Evolutionary conservation across 2,797 vertebrate species (phyloP).

Genomic region (Lutjanus argentimaculatus): DNA sequence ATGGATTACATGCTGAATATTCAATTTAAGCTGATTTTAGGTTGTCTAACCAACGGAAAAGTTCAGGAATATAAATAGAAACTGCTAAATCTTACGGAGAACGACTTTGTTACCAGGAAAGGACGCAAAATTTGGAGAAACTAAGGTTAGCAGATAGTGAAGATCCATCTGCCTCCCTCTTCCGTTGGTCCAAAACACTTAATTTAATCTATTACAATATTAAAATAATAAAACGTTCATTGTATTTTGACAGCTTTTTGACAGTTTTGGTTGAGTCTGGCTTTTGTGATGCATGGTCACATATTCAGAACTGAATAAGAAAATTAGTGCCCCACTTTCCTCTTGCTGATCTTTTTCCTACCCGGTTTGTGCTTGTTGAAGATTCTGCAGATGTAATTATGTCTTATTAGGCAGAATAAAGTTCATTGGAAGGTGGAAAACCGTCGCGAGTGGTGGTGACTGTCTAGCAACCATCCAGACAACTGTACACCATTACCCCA

Average conservation of each 20-base stretch:
- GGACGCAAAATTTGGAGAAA: no score
- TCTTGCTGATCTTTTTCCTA: conserved; percentile 6
- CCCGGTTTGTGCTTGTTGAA: not conserved
- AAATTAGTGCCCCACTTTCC: conserved; percentile 2
- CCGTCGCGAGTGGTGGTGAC: not conserved
- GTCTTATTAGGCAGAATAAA: conserved; percentile 13
- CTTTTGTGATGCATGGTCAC: not conserved
- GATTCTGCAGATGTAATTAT: conserved; percentile 37
- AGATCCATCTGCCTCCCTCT: no score
- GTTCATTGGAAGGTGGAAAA: conserved; percentile 18
- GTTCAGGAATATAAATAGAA: no score
- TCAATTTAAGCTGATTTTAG: no score
- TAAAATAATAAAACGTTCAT: not conserved
- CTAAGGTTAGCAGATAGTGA: no score
- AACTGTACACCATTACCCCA: not conserved
- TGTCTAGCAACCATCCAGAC: conserved; percentile 8
- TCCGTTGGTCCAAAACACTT: not conserved
- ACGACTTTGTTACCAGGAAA: no score
- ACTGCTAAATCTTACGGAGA: no score
- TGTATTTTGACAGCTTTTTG: conserved; percentile 1
- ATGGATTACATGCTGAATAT: no score
- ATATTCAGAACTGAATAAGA: conserved; percentile 4
- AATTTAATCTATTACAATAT: not conserved
- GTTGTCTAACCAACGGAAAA: no score
- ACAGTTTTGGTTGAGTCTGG: conserved; percentile 9